Conservation (phyloP, 2,888 invertebrate genomes). For the Chrysolina oricalcia region DNA sequence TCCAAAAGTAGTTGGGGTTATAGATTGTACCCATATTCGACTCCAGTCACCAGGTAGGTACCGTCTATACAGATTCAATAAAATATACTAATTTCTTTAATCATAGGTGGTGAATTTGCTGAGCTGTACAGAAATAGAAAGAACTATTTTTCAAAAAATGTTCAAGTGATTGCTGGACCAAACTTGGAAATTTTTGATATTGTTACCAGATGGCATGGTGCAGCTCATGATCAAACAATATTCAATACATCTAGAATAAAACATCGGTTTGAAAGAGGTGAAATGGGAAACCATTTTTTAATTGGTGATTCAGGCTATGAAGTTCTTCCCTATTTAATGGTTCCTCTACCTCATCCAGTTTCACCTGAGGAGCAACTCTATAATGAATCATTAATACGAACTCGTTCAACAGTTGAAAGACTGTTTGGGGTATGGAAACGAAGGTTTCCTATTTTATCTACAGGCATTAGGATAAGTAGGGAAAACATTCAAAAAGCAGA, state of each 20-base stretch:
- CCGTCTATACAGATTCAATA: not conserved
- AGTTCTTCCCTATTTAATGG: no score
- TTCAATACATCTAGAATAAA: not conserved
- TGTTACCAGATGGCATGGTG: not conserved
- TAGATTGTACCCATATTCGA: not conserved
- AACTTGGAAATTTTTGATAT: not conserved
- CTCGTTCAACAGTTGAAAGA: no score
- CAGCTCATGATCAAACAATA: not conserved
- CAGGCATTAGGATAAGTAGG: slow-evolving; percentile 1
- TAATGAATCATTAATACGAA: no score
- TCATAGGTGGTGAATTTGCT: not conserved
- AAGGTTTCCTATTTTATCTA: not conserved
- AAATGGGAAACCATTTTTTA: no score
- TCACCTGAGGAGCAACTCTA: no score
- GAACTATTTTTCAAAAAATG: slow-evolving; percentile 1
- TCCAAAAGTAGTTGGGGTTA: not conserved
- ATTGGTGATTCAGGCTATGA: no score
- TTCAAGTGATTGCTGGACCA: not conserved
- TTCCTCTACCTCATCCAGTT: no score
- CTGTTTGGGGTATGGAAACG: no score
- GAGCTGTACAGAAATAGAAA: slow-evolving; percentile 1
- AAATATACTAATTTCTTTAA: not conserved
- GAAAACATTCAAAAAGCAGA: not conserved
- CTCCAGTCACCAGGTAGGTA: not conserved
- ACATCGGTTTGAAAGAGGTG: no score